These are phyloP conservation scores for Harpagifer antarcticus DNA, from an alignment of 2,797 vertebrate species.

Conservation along the genomic window DNA sequence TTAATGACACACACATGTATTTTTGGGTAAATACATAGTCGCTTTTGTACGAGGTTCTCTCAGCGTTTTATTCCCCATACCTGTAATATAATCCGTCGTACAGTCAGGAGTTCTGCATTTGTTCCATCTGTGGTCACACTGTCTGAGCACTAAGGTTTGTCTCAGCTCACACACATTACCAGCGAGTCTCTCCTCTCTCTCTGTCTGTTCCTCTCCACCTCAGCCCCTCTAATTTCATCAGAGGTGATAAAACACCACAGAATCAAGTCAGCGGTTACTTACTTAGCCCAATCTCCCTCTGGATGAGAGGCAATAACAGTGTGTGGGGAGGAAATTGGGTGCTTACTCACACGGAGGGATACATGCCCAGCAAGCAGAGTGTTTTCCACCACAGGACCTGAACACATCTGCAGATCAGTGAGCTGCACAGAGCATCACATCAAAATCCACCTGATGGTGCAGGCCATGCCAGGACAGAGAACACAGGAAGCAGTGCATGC, in stretches of 20 bases:
- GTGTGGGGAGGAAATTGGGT: conserved; percentile 72
- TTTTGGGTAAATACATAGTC: too few species aligned
- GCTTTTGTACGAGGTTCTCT: too few species aligned
- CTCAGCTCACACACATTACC: conserved; percentile 48
- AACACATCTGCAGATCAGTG: too few species aligned
- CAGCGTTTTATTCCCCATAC: too few species aligned
- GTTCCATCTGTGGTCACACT: neutral
- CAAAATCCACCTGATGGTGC: too few species aligned
- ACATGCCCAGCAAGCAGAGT: conserved; percentile 68
- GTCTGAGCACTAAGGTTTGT: conserved; percentile 47
- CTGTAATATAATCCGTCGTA: too few species aligned
- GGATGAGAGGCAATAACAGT: conserved; percentile 82
- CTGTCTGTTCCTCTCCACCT: conserved; percentile 40
- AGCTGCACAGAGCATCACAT: too few species aligned
- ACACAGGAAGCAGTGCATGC: conserved; percentile 79
- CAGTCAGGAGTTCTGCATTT: too few species aligned
- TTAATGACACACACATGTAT: too few species aligned
- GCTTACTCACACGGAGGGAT: conserved; percentile 75
- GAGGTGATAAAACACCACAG: conserved; percentile 81
- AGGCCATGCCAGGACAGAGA: too few species aligned
- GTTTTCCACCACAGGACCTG: neutral
- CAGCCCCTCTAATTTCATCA: conserved; percentile 82
- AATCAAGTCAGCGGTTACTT: conserved; percentile 83
- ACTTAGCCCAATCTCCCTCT: conserved; percentile 80
- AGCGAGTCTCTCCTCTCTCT: conserved; percentile 32